Evolutionary conservation across 2,113 vertebrate species (phyloP).

Genomic region (Ploceus nigricollis): DNA sequence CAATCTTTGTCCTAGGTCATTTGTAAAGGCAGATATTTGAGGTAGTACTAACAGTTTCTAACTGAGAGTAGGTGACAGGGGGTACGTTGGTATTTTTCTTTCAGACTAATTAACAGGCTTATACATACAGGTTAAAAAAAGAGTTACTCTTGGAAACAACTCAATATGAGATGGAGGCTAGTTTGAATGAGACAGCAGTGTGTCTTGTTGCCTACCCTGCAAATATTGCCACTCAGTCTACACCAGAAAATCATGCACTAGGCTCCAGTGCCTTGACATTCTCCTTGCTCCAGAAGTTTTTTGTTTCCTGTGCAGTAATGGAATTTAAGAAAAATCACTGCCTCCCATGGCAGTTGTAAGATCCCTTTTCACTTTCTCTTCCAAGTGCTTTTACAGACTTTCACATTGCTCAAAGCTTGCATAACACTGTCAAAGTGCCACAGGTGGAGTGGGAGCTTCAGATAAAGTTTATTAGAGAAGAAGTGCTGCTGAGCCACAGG

Average conservation of each 20-base stretch:
- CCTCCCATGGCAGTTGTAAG: neutral
- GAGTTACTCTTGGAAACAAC: neutral
- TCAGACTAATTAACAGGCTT: neutral
- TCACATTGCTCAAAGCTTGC: neutral
- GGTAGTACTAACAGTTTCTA: no score
- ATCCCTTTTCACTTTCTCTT: neutral
- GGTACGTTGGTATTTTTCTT: neutral
- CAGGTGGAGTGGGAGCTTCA: neutral
- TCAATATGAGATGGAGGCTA: neutral
- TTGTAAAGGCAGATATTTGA: neutral
- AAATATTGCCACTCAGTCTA: neutral
- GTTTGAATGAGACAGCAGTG: neutral
- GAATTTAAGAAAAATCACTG: neutral
- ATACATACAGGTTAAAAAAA: neutral
- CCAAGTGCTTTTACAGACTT: neutral
- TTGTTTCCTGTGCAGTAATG: neutral
- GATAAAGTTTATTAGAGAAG: neutral
- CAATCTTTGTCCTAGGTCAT: rapidly evolving
- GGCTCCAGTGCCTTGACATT: neutral
- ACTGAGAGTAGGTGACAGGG: neutral
- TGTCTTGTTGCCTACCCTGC: neutral
- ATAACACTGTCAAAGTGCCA: neutral
- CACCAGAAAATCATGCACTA: neutral
- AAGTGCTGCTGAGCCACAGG: neutral
- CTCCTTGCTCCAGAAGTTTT: neutral